Base-by-base conservation (phyloP, 2,113 vertebrate genomes). In the Dinomys branickii region DNA sequence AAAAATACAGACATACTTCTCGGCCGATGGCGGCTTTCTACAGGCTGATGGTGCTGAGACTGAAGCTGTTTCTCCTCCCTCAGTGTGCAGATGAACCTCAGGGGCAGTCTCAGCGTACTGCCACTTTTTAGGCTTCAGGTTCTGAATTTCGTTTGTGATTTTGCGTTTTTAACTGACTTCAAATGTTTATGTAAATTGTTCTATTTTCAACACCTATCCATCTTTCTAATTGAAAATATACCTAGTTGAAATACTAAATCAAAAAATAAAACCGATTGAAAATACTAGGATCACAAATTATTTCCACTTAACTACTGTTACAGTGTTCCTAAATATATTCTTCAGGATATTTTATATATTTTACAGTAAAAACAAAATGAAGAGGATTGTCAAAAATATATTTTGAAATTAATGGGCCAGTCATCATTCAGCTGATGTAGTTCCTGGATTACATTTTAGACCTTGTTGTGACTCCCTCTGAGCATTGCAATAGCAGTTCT, bases 161-260 rank as follows among this genome's bases (percentile, higher is more conserved):
- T 94, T 67, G 20, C 33, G 2, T 75, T 93, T 94, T 95, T 85
- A 19, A 85, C 12, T 75, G 47, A 88, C 33, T 85, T 67, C 30
- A 90, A 1, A 69, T 50, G 85, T 95, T 24, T 14, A 69, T 41
- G 12, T 85, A 83, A 86, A 61, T 5, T 80, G 6, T 52, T 82
- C 10, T 88, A 28, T 77, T 83, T 96, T 82, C 50, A 91, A 85
- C 58, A 35, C 33, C 12, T 9, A 26, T 82, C 24, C 7, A 35
- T 88, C 77, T 96, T 96, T 96, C 44, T 88, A 41, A 69, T 14
- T 88, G 54, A 88, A 93, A 95, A 65, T 78, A 71, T 61, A 33
- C 33, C 33, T 71, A 14, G 8, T 85, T 93, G 35, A 44, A 91
- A 82, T 41, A 63, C 13, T 80, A n/a, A 84, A 33, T 93, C 11